Evolutionary conservation across 1,140 invertebrate species (phyloP), one percentile per base, ranked within the genome.

Genomic region (Phortica variegata): DNA sequence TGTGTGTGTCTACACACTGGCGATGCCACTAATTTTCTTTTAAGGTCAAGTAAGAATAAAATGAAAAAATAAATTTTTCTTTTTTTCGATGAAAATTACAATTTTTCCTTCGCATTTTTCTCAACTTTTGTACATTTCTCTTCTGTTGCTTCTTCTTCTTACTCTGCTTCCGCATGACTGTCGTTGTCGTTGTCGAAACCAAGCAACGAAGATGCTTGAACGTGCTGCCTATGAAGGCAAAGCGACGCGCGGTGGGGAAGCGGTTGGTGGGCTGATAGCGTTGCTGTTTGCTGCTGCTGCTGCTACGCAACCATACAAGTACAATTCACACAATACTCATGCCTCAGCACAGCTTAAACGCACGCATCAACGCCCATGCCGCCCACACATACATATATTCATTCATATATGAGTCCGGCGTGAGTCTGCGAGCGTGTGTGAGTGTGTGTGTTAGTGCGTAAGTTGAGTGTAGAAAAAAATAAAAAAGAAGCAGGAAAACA

Each of bases 41-140:
- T 61, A 61, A 65, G 62, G 57, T 66, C 61, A 66, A 59, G 51
- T 60, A 42, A 51, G 34, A 68, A 62, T 61, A 58, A 68, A 66
- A 61, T 61, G 52, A 50, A 60, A 60, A 61, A 65, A 56, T 49
- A 57, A 54, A 52, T 29, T 47, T 58, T 49, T 52, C 39, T 46
- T 54, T 53, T 36, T 60, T 56, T 52, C 56, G 65, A 69, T 70
- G 60, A 69, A 68, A 68, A 68, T 68, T 68, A 65, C 65, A 69
- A 69, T 68, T 68, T 69, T 69, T 50, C 48, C 60, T 58, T 69
- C 60, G 63, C 59, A 63, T 68, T 68, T 63, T 60, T 68, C 62
- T 65, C 52, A 65, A 65, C 62, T 65, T 66, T 57, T 59, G 50
- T 68, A 52, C 49, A 49, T 49, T 60, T 26, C 10, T 26, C 23